Percentiles rank a stretch among this genome's conserved stretches.
These are phyloP conservation scores for Alosa sapidissima DNA, from an alignment of 2,797 vertebrate genomes.

Conservation along the genomic window DNA sequence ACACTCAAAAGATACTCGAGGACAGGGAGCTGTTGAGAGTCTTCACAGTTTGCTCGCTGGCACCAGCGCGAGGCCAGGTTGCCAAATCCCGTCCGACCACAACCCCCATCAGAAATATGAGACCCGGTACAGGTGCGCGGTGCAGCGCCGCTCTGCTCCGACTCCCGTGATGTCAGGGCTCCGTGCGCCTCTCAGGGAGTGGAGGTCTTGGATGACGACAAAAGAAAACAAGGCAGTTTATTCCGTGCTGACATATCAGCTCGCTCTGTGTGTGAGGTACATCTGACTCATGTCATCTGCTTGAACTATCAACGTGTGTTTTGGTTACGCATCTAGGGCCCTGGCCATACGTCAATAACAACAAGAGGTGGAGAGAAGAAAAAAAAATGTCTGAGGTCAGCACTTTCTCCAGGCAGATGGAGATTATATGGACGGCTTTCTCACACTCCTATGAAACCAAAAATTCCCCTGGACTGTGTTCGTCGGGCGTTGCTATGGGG, in stretches of 20 bases:
- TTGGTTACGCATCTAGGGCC: background rate
- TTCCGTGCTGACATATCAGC: constrained; percentile 13
- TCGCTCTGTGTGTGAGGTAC: background rate
- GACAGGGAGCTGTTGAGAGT: background rate
- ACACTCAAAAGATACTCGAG: background rate
- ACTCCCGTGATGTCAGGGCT: background rate
- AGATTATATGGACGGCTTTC: constrained; percentile 11
- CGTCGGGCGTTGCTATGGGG: constrained; percentile 42
- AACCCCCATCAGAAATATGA: background rate
- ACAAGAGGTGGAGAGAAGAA: background rate
- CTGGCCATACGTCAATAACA: background rate
- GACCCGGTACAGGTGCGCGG: background rate
- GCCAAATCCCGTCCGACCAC: background rate
- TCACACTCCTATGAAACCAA: constrained; percentile 26
- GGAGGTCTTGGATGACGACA: constrained; percentile 2
- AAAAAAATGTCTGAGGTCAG: background rate
- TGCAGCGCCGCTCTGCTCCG: background rate
- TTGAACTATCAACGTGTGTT: constrained; percentile 20
- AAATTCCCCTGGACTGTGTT: constrained; percentile 37
- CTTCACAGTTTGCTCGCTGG: background rate
- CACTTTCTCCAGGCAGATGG: constrained; percentile 13
- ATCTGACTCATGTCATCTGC: constrained; percentile 25
- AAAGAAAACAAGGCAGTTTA: constrained; percentile 19
- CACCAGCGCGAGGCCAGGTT: background rate
- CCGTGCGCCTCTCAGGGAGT: background rate